These are phyloP conservation scores for Bothrops jararaca DNA, from an alignment of 2,113 vertebrate genomes.

Conservation along the genomic window DNA sequence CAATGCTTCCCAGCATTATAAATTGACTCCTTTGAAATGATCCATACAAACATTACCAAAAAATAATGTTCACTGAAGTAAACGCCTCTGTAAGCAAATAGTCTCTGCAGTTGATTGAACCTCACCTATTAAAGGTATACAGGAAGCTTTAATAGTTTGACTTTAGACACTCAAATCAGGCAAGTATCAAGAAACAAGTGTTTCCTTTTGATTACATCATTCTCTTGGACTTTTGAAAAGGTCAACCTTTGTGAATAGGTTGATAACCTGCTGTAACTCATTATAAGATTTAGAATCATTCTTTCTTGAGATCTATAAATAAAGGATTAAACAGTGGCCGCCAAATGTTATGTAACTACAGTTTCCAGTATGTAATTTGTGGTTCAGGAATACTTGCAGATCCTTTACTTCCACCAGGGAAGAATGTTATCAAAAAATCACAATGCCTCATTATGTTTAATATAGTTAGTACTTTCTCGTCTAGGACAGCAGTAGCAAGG, in stretches of 20 bases:
- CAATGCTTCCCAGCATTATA: background rate
- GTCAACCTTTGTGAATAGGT: slow-evolving; percentile 46
- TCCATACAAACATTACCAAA: background rate
- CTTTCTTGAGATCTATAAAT: slow-evolving; percentile 33
- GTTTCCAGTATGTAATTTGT: background rate
- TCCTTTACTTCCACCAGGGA: background rate
- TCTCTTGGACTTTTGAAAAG: slow-evolving; percentile 1
- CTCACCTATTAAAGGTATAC: background rate
- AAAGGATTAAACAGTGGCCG: background rate
- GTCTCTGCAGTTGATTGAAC: background rate
- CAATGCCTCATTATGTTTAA: background rate
- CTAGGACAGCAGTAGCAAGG: background rate
- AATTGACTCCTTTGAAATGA: background rate
- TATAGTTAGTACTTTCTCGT: background rate
- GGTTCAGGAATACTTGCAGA: background rate
- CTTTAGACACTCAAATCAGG: background rate
- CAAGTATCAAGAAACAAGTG: background rate
- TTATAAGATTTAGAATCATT: slow-evolving; percentile 54
- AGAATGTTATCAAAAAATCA: background rate
- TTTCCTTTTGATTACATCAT: slow-evolving; percentile 35
- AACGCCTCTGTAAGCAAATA: background rate
- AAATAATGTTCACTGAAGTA: background rate
- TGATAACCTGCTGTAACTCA: slow-evolving; percentile 48
- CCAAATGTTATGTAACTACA: background rate
- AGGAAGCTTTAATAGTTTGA: background rate